Percentiles rank a stretch among this genome's conserved stretches.
Conservation (phyloP, 1,140 invertebrate species). For the Heterodera schachtii region DNA sequence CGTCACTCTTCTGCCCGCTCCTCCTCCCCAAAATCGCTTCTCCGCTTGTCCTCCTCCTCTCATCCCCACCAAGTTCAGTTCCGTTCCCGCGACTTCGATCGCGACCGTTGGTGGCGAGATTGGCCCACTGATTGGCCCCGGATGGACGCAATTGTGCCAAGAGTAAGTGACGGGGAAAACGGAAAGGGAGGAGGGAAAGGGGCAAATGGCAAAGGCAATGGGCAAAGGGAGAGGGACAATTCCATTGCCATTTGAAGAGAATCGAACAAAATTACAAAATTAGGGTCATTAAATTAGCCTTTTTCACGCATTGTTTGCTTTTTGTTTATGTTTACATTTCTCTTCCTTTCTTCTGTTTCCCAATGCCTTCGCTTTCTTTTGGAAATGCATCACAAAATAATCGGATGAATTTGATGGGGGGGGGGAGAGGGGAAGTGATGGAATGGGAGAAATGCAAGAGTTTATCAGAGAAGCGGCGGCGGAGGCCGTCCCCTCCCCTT, state of each 20-base stretch:
- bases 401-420: background rate
- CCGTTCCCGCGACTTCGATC: slow-evolving; percentile 42
- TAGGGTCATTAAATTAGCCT: too few species aligned
- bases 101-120: slow-evolving; percentile 62
- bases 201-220: background rate
- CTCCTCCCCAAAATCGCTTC: background rate
- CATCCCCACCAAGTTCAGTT: slow-evolving; percentile 54
- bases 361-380: background rate
- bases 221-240: too few species aligned
- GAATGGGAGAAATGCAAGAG: too few species aligned
- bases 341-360: background rate
- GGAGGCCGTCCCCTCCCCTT: too few species aligned
- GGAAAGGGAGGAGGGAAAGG: background rate
- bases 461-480: too few species aligned
- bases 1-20: background rate
- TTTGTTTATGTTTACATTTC: background rate
- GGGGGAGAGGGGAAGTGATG: too few species aligned
- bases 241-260: too few species aligned
- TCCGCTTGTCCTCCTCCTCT: background rate
- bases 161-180: slow-evolving; percentile 43
- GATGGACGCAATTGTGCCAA: slow-evolving; percentile 64
- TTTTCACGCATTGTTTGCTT: too few species aligned
- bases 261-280: too few species aligned
- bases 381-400: slow-evolving; percentile 17
- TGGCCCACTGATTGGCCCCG: slow-evolving; percentile 64